Evolutionary conservation across 2,888 invertebrate species (phyloP), one percentile per base, ranked within the genome.

Genomic region (Xestia sexstrigata): DNA sequence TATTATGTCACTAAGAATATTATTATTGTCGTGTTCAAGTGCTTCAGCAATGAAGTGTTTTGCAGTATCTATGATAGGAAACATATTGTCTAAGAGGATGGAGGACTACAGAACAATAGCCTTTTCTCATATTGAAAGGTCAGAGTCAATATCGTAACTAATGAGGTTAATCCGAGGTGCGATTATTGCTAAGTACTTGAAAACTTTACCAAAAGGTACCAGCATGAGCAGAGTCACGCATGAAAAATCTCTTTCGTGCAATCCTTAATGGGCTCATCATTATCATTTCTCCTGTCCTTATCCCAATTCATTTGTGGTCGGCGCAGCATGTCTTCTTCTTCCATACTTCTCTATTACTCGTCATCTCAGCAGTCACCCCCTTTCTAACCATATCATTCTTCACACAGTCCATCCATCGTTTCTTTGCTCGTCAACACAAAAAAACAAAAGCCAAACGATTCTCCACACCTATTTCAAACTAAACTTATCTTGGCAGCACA

Each of bases 151-250:
- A 65, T 65, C 65, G 65, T 65, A 65, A 65, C 65, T 42, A 65
- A 65, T 65, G 65, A 65, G 65, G 65, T 65, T 65, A 65, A 26
- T 65, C 65, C 65, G 65, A 65, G 65, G 65, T 65, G 65, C 65
- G 65, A 65, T 65, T 65, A 62, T 98, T 98, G 98, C 98, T 98
- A 98, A n/a, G n/a, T n/a, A n/a, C n/a, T n/a, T n/a, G n/a, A n/a
- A n/a, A n/a, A n/a, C n/a, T n/a, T n/a, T n/a, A n/a, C n/a, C n/a
- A n/a, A n/a, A n/a, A n/a, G n/a, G 26, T 60, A 30, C 60, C 17
- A 30, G 30, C 4, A 60, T 30, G 17, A 60, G 30, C 17, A 17
- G 26, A 58, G 39, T 39, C 39, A 39, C n/a, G 39, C n/a, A 65
- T n/a, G n/a, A 42, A 65, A 23, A 42, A 42, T 42, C 7, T 65